phyloP scores from a whole-genome alignment of 2,113 vertebrate genomes.

The Heloderma charlesbogerti region DNA sequence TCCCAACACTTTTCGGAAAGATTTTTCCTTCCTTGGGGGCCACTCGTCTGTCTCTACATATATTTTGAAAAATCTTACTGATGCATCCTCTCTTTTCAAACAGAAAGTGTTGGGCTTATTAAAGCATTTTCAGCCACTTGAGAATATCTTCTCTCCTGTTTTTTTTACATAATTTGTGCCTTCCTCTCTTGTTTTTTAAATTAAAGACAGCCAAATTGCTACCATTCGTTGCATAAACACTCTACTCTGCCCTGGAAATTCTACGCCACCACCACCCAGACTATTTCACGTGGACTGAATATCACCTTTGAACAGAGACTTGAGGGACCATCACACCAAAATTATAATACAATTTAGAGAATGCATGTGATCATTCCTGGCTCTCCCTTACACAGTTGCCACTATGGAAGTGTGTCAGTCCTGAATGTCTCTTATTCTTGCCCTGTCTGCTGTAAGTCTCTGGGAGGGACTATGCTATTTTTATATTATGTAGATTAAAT shows the following conservation, averaged over 20 bases:
- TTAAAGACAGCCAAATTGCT: not conserved
- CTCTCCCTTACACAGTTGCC: not conserved
- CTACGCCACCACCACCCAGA: not conserved
- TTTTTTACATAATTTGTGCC: no score
- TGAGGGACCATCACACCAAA: not conserved
- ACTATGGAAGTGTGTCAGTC: not conserved
- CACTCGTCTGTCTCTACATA: no score
- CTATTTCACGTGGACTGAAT: no score
- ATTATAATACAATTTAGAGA: not conserved
- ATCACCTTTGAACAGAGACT: not conserved
- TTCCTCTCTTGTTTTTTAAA: no score
- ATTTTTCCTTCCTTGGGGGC: no score
- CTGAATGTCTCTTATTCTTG: no score
- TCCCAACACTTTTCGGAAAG: no score
- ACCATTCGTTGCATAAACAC: not conserved
- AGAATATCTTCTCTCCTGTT: no score
- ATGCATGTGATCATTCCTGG: not conserved
- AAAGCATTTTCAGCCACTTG: no score
- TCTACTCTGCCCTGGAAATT: not conserved
- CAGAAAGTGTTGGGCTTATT: no score
- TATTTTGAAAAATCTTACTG: no score
- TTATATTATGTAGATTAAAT: not conserved
- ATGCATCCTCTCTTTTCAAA: no score
- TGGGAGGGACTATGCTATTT: not conserved
- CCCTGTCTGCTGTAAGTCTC: not conserved